A percentile compares a stretch with the other conserved stretches of the same genome.
Conservation (phyloP, 2,113 vertebrate species). For the Barbus barbus region DNA sequence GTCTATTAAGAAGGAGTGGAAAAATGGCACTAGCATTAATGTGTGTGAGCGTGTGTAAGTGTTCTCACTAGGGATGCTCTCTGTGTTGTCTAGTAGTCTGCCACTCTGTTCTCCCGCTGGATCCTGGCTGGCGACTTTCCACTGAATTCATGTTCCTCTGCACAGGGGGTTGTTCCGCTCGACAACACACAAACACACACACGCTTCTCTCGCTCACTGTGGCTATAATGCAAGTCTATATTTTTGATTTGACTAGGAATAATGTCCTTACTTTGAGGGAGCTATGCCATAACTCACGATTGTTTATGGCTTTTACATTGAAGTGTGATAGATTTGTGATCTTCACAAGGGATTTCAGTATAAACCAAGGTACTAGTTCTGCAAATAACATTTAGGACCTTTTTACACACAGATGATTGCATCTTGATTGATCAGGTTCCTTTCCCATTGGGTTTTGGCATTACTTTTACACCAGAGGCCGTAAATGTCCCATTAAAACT, state of each 20-base stretch:
- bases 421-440: neutral
- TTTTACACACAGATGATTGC: slow-evolving; percentile 13
- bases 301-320: neutral
- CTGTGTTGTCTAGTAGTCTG: slow-evolving; percentile 23
- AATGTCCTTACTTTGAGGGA: neutral
- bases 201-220: neutral
- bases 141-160: slow-evolving; percentile 21
- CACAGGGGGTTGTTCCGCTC: slow-evolving; percentile 8
- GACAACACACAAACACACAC: neutral
- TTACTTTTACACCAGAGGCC: neutral
- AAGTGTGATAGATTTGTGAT: slow-evolving; percentile 4
- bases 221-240: too few relatives aligned
- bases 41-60: neutral
- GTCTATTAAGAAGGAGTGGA: neutral
- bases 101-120: slow-evolving; percentile 31
- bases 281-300: neutral
- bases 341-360: neutral
- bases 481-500: neutral
- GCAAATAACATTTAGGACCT: slow-evolving; percentile 6
- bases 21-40: neutral
- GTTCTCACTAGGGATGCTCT: slow-evolving; percentile 16
- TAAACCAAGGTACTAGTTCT: neutral
- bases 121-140: slow-evolving; percentile 15
- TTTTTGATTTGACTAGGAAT: slow-evolving; percentile 6
- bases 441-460: neutral